Evolutionary conservation across 2,113 vertebrate species (phyloP).

Genomic region (Rhagologus leucostigma): DNA sequence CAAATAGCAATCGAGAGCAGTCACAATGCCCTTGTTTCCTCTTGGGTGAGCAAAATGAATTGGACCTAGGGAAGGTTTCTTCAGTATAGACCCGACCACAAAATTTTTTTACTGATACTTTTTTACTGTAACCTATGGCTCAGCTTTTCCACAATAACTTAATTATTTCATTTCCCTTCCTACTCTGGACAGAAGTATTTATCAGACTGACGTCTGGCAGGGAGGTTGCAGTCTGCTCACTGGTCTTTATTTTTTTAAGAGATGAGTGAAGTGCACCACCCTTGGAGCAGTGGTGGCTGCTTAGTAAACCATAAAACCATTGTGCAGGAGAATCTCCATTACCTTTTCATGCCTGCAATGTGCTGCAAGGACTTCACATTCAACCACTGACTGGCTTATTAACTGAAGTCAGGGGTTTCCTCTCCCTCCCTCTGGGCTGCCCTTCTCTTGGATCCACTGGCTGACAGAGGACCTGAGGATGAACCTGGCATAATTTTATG

Average conservation of each 20-base stretch:
- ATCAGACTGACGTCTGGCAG: not conserved
- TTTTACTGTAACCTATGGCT: not conserved
- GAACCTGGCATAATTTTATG: not conserved
- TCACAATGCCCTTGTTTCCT: not conserved
- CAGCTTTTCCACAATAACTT: not conserved
- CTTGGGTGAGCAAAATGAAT: not conserved
- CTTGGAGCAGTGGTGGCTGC: not conserved
- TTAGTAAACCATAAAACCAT: not conserved
- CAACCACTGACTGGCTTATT: not conserved
- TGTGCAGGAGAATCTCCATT: not conserved
- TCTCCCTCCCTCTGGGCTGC: not conserved
- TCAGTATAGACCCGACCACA: not conserved
- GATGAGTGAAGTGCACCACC: not conserved
- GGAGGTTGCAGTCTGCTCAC: not conserved
- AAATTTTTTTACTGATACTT: not conserved
- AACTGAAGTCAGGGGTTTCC: not conserved
- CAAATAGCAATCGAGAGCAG: slow-evolving; percentile 11
- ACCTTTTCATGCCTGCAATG: not conserved
- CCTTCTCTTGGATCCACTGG: not conserved
- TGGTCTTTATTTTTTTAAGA: not conserved
- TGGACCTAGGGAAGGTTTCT: not conserved
- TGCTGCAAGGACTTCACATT: not conserved
- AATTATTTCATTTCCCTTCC: not conserved
- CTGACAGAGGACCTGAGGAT: not conserved
- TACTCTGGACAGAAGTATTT: not conserved